A percentile compares a stretch with the other conserved stretches of the same genome.
Conservation (phyloP, 2,797 vertebrate genomes). For the Okamejei kenojei region DNA sequence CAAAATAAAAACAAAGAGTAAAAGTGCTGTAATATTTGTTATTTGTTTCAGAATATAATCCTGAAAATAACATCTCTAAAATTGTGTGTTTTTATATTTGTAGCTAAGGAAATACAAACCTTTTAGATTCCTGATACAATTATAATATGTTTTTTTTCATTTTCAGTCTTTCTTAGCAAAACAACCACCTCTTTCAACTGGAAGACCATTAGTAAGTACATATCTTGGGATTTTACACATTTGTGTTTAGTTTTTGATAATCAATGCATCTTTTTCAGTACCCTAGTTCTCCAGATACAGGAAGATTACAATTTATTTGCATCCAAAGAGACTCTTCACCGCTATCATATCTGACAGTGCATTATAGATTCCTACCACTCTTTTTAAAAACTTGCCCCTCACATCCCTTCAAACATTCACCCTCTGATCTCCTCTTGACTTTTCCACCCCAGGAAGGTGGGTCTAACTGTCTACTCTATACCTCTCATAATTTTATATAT, state of each 20-base stretch:
- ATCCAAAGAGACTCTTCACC: background rate
- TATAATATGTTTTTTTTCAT: slow-evolving; percentile 43
- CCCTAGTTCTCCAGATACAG: background rate
- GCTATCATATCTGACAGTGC: too few relatives aligned
- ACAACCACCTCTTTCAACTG: slow-evolving; percentile 82
- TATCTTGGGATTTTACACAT: background rate
- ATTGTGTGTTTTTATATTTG: slow-evolving; percentile 39
- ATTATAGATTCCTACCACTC: too few relatives aligned
- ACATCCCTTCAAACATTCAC: too few relatives aligned
- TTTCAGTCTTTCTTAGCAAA: slow-evolving; percentile 86
- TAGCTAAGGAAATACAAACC: background rate
- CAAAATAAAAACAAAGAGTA: too few relatives aligned
- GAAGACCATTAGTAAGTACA: slow-evolving; percentile 84
- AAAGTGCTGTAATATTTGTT: background rate
- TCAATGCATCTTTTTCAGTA: background rate
- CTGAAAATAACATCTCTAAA: background rate
- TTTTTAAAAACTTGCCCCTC: too few relatives aligned
- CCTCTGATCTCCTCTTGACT: too few relatives aligned
- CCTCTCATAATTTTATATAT: too few relatives aligned
- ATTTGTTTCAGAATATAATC: background rate
- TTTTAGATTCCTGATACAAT: background rate
- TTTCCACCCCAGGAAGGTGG: too few relatives aligned
- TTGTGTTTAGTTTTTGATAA: background rate
- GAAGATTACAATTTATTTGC: background rate
- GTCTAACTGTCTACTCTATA: too few relatives aligned